Evolutionary conservation across 2,888 invertebrate genomes (phyloP), one percentile per base, ranked within the genome.

Genomic region (Mimachlamys varia): DNA sequence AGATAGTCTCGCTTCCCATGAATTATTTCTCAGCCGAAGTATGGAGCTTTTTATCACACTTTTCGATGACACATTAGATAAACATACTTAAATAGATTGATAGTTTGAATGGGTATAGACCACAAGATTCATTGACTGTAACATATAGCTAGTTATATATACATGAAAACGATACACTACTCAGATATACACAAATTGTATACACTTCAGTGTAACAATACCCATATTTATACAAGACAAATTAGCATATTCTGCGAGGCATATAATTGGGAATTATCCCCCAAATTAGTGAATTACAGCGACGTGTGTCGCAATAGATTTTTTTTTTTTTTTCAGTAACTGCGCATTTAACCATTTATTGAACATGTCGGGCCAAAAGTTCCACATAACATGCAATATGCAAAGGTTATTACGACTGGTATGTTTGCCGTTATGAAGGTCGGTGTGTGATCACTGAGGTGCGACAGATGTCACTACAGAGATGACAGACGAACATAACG

Each of bases 191-290:
- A 62, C 22, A 62, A 22, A 7, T 5, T 62, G n/a, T 62, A 62
- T 10, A 22, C 44, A 44, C 44, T 44, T 7, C 44, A 5, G 44
- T 44, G 44, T 44, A 44, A 3, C 44, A 44, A 44, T 44, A 44
- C 44, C 44, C 5, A 62, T 62, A 62, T n/a, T 53, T 58, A 13
- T 76, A 76, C 33, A 22, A 7, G 58, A 76, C 76, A 33, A 76
- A 76, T 76, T 76, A 76, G 33, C 76, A 76, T 76, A 10, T 33
- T 76, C 76, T 33, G 33, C 33, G 76, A 76, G 33, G 76, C 76
- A 33, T 76, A 27, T 76, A 76, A 76, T 33, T 76, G 3, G 76
- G 76, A 76, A 76, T 76, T 76, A 76, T 76, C 76, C 76, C 27
- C 22, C 1, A 12, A 44, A 76, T 76, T 76, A 76, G 76, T 76